Evolutionary conservation across 2,888 invertebrate species (phyloP).

Genomic region (Pseudococcus viburni): DNA sequence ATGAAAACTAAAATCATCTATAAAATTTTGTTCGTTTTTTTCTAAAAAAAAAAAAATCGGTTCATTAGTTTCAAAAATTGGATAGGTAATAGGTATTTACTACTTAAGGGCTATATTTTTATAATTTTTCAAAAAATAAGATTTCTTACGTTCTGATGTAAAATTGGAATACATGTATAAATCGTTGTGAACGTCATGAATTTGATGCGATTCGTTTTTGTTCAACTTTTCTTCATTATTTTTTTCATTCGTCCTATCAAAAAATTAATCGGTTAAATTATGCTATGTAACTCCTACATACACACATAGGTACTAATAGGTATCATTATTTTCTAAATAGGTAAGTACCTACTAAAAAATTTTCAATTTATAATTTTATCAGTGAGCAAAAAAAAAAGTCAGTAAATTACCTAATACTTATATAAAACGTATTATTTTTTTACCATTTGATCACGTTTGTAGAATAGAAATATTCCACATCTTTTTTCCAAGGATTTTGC

Average conservation of each 20-base stretch:
- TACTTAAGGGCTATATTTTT: no score
- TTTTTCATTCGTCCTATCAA: slow-evolving; percentile 9
- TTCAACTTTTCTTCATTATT: neutral
- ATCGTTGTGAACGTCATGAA: neutral
- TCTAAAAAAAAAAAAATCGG: neutral
- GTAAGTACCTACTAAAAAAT: no score
- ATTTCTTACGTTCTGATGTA: neutral
- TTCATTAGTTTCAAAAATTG: no score
- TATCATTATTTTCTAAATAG: no score
- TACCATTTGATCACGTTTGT: slow-evolving; percentile 85
- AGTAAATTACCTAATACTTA: no score
- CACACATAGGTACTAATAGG: no score
- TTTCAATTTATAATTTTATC: no score
- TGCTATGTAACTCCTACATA: no score
- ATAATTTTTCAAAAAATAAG: neutral
- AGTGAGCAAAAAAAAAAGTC: no score
- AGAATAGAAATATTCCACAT: slow-evolving; percentile 90
- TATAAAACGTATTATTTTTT: slow-evolving; percentile 70
- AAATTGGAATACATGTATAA: slow-evolving; percentile 30
- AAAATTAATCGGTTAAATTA: no score
- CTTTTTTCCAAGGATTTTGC: slow-evolving; percentile 96
- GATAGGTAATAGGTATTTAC: no score
- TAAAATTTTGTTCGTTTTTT: slow-evolving; percentile 30
- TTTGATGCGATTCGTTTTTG: neutral
- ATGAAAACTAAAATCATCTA: slow-evolving; percentile 47